Evolutionary conservation across 2,888 invertebrate genomes (phyloP), one percentile per base, ranked within the genome.

Genomic region (Proisotoma minuta): DNA sequence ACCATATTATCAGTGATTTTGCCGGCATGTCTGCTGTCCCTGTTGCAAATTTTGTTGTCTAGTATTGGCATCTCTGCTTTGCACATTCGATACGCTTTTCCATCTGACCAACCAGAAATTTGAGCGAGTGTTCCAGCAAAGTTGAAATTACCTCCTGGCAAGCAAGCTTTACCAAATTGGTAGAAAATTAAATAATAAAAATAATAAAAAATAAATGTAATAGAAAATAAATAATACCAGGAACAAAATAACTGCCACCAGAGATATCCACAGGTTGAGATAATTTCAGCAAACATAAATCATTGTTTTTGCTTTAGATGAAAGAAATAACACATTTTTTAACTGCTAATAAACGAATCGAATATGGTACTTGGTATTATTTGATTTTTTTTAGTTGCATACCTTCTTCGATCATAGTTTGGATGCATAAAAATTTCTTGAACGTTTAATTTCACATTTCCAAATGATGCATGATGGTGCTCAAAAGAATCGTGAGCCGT

Each of bases 391-490:
- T n/a, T n/a, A n/a, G n/a, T n/a, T 10, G 15, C 39, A 34, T 57
- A 57, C 2, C 39, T 54, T n/a, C 62, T 18, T n/a, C 71, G 20
- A 23, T 68, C 52, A 60, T 68, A 73, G 56, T 68, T 68, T 23
- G 71, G 70, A 56, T 73, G 73, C 59, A 70, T 63, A 0, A 68
- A 29, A 24, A 73, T 65, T 23, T 68, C 64, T 48, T 66, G 65
- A 2, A 71, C 70, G 40, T 69, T 69, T 20, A 65, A 1, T 47
- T 65, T 65, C 15, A 57, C 50, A 15, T 58, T 65, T 57, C 65
- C 65, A 47, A 59, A 51, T 20, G 51, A 59, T 24, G 59, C 23
- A n/a, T 65, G 57, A 39, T 62, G 56, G 39, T 62, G 53, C 12
- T 62, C 26, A 20, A 65, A 34, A 0, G 59, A 58, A 27, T 47